Percentiles rank a stretch among this genome's conserved stretches.
Evolutionary conservation across 2,113 vertebrate genomes (phyloP).

Genomic region (Stegastes partitus): DNA sequence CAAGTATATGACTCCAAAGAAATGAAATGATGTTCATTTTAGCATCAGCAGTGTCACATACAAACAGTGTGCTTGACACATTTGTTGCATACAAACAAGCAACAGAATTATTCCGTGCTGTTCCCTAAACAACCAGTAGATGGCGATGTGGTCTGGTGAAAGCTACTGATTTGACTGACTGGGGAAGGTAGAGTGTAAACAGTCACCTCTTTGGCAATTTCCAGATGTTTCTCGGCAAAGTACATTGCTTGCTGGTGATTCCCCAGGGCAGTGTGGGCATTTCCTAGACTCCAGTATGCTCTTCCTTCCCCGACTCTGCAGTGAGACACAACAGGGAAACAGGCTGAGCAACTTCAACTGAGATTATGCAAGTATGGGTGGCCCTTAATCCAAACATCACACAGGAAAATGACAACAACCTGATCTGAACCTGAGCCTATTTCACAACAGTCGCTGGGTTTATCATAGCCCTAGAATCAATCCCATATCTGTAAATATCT

Average conservation of each 20-base stretch:
- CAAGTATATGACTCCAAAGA: not conserved
- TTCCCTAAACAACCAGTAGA: constrained; percentile 57
- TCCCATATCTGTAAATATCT: not conserved
- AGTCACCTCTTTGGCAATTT: constrained; percentile 96
- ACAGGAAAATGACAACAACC: not conserved
- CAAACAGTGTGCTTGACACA: no score
- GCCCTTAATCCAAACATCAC: constrained; percentile 6
- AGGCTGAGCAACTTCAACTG: constrained; percentile 51
- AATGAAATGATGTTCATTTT: not conserved
- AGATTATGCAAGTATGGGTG: constrained; percentile 44
- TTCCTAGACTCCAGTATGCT: constrained; percentile 98
- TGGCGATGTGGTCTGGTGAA: constrained; percentile 46
- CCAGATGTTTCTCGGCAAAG: constrained; percentile 96
- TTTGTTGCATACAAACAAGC: not conserved
- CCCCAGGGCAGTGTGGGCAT: constrained; percentile 96
- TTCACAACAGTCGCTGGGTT: not conserved
- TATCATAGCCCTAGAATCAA: not conserved
- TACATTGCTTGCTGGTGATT: constrained; percentile 95
- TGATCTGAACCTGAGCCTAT: not conserved
- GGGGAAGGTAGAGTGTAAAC: constrained; percentile 55
- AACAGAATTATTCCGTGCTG: constrained; percentile 10
- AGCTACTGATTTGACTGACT: not conserved
- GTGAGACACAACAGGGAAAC: constrained; percentile 53
- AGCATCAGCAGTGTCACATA: no score
- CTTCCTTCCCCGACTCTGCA: constrained; percentile 94